A percentile compares a stretch with the other conserved stretches of the same genome.
Conservation (phyloP, 2,797 vertebrate species). For the Anableps anableps region DNA sequence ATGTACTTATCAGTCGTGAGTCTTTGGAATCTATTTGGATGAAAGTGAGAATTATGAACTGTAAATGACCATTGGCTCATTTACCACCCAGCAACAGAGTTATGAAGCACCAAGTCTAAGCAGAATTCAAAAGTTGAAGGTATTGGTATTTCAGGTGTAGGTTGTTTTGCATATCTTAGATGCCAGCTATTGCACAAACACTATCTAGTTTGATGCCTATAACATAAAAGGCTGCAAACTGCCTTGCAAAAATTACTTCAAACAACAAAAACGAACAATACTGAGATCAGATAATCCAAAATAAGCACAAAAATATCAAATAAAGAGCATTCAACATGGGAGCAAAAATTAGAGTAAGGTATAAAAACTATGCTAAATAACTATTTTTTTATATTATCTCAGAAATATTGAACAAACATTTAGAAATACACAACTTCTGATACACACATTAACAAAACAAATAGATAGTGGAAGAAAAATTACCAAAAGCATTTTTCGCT, state of each 20-base stretch:
- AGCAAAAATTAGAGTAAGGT: neutral
- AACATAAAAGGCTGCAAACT: neutral
- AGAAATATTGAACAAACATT: neutral
- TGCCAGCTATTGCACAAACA: neutral
- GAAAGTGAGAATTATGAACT: conserved; percentile 3
- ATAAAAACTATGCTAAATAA: neutral
- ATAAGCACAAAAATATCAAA: neutral
- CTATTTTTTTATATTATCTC: neutral
- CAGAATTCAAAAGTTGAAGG: neutral
- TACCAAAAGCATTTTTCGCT: neutral
- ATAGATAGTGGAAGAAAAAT: neutral
- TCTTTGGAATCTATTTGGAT: neutral
- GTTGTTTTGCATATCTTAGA: neutral
- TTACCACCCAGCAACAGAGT: neutral
- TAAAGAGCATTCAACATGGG: neutral
- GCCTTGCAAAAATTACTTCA: neutral
- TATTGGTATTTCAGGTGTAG: neutral
- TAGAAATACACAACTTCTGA: neutral
- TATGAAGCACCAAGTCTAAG: neutral
- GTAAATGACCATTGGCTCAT: neutral
- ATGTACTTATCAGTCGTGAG: neutral
- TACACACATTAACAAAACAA: neutral
- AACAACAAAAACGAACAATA: neutral
- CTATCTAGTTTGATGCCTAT: neutral
- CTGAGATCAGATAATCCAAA: neutral